Evolutionary conservation across 2,797 vertebrate species (phyloP), one percentile per base, ranked within the genome.

Genomic region (Oophaga sylvatica): DNA sequence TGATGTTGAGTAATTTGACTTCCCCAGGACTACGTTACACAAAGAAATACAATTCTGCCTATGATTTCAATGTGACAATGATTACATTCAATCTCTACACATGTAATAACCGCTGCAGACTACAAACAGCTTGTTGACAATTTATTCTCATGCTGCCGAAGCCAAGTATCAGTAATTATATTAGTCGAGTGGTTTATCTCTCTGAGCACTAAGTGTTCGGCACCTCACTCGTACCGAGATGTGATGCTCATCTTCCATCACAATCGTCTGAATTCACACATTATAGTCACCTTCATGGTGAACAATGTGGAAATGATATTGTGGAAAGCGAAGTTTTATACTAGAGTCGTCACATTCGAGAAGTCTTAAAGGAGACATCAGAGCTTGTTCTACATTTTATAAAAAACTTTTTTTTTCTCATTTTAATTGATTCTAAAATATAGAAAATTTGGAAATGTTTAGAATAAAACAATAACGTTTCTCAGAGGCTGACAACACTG

Each of bases 21-120:
- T 57, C 71, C 82, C 16, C 22, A 62, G 57, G 82, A 60, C 70
- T 57, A 76, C 20, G 41, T 85, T 84, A 84, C 83, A 84, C 76
- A 63, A 84, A 70, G 9, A 62, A 53, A 68, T 59, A 70, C 67
- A 71, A 62, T 84, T 41, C 71, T 65, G 59, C 62, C 35, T 77
- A 63, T 48, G 71, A 84, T 60, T 53, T 77, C 71, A 84, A 75
- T 65, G 57, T 84, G 59, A 62, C 59, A 63, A 84, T 84, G 60
- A 77, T 77, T 77, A 65, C 67, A 71, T 84, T 65, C 56, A 45
- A 59, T 84, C 71, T 57, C 26, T 60, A 26, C 83, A 62, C 70
- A 19, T 85, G 73, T 29, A 77, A 45, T 67, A 67, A 29, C 68
- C 62, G 80, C 81, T 82, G 80, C 68, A 56, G 22, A 70, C 41